Base-by-base conservation (phyloP, 64 coral and sea anemone species). In the Dendronephthya gigantea region DNA sequence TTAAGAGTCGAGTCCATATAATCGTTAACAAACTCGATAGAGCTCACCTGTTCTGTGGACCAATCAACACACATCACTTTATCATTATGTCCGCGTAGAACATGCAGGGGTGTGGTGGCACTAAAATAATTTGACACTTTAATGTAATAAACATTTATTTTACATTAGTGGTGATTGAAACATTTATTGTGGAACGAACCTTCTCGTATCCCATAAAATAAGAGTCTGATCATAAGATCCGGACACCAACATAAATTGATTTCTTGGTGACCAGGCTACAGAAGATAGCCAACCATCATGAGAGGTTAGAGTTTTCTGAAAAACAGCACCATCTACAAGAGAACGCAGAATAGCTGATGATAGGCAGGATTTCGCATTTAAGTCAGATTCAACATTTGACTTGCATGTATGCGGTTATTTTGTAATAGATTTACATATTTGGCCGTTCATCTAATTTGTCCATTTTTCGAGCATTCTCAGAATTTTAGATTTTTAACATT, bases 211-310 rank as follows among this genome's bases (percentile, higher is more conserved):
- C 95, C 95, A 98, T 62, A 98, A 41, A 41, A 87, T 98, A 5
- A 98, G 92, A 40, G 90, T 93, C 9, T 58, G 89, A 32, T 98
- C 95, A 58, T 98, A 98, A 56, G 95, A 98, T 56, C 89, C 95
- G 75, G 95, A 98, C 19, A 92, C 83, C 35, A 98, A 48, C 83
- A 91, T 84, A 27, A 91, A 98, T 36, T 93, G 83, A 56, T 39
- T 93, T 17, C 50, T 89, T 49, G 87, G 92, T 83, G 95, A 98
- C 95, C 95, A 98, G 9, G 70, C 87, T 28, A 98, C 92, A 65
- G 95, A 93, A 0, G 95, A 98, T 9, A 98, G 90, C 95, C 95
- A 98, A 25, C 95, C 95, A 40, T 93, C 85, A 29, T 98, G 95
- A 49, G 95, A 98, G 1, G 83, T 89, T 8, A 98, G 83, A 48